Evolutionary conservation across 2,888 invertebrate genomes (phyloP), one percentile per base, ranked within the genome.

Genomic region (Oeneis ivallda): DNA sequence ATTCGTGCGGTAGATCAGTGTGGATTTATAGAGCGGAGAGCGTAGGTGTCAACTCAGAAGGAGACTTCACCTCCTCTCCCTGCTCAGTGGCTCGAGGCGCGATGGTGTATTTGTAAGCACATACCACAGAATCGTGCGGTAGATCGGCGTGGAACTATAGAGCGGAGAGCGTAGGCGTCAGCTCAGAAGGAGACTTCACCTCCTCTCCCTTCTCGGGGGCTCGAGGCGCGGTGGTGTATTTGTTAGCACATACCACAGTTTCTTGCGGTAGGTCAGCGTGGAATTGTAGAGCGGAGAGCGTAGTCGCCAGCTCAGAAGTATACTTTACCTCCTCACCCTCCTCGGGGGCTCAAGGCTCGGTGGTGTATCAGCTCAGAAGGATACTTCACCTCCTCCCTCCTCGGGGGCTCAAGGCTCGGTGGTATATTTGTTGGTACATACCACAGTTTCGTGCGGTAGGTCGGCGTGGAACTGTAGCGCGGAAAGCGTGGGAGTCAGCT

Each of bases 91-190:
- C n/a, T n/a, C n/a, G n/a, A n/a, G n/a, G n/a, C n/a, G n/a, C n/a
- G n/a, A n/a, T n/a, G n/a, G n/a, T n/a, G n/a, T n/a, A n/a, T n/a
- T n/a, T n/a, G n/a, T n/a, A n/a, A n/a, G n/a, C n/a, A n/a, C n/a
- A n/a, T n/a, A 96, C 96, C 83, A 97, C 97, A 70, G 97, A 96
- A 84, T 97, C 97, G 71, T 96, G 96, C 0, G 97, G 97, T 75
- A 96, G 89, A 79, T 96, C 96, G 52, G 96, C 96, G 78, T 97
- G 96, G 81, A 97, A 97, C 83, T 97, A 97, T 65, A 97, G 92
- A 13, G 96, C 96, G 8, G 97, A 96, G 9, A 97, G 87, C 0
- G 95, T 95, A 6, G 96, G 96, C 57, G 94, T 94, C 62, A 93
- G 85, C 73, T 93, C 93, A 13, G 90, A 86, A 43, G 93, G 92